Conservation (phyloP, 2,888 invertebrate species). For the Nebria brevicollis region DNA sequence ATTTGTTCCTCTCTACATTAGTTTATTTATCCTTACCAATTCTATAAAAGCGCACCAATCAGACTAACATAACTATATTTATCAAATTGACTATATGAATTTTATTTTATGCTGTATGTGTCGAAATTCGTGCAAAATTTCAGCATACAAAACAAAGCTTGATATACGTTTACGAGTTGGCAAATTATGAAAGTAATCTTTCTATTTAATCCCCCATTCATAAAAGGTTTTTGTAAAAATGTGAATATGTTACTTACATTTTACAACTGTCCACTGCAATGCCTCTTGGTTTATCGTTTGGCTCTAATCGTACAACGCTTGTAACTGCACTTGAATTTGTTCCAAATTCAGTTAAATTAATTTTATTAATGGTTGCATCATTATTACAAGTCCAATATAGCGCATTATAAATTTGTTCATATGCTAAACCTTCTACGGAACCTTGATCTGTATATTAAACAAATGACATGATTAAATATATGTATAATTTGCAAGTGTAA, state of each 20-base stretch:
- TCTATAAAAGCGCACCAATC: too few relatives aligned
- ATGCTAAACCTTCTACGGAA: conserved; percentile 88
- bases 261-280: conserved; percentile 87
- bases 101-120: too few relatives aligned
- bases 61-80: too few relatives aligned
- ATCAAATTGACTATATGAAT: too few relatives aligned
- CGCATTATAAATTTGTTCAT: conserved; percentile 73
- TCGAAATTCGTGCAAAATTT: neutral
- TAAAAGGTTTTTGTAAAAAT: too few relatives aligned
- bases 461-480: neutral
- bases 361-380: conserved; percentile 76
- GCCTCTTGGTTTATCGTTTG: conserved; percentile 83
- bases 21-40: too few relatives aligned
- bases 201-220: too few relatives aligned
- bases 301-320: conserved; percentile 72
- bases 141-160: too few relatives aligned
- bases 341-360: conserved; percentile 64
- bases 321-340: conserved; percentile 62
- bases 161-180: too few relatives aligned
- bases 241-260: conserved; percentile 57
- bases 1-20: too few relatives aligned
- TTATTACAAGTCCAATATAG: conserved; percentile 90
- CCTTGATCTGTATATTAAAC: conserved; percentile 72
- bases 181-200: too few relatives aligned
- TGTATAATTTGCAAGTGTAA: neutral